Base-by-base conservation (phyloP, 2,113 vertebrate genomes). In the Chlorodrepanis virens region DNA sequence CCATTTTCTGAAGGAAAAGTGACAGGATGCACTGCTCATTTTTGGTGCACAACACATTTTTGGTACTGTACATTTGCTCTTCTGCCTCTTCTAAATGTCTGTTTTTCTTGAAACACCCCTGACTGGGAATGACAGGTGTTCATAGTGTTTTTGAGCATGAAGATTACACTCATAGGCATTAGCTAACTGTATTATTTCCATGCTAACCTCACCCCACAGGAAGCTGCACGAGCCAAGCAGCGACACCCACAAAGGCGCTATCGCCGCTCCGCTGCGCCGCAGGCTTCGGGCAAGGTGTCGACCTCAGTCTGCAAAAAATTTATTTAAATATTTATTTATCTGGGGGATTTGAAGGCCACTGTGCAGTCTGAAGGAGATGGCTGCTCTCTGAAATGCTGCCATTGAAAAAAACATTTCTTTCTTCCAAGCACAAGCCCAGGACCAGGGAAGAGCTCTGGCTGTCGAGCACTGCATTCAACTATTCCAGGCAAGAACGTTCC, bases 261-360 rank as follows among this genome's bases (percentile, higher is more conserved):
- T 72, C 0, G 0, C 77, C 1, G 12, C 64, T 40, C 45, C 0
- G 22, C 76, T 33, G 10, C 0, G 1, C 69, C 14, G 2, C 0
- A 1, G 68, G 29, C 40, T n/a, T 45, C 6, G 6, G 11, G 8
- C 0, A 72, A 89, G 93, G 87, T 67, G 86, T 44, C 29, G 93
- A 90, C 79, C 79, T 67, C 12, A 35, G 61, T 1, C 78, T 91
- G 85, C n/a, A 27, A 33, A 42, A 6, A 33, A 17, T 13, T 15
- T 24, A 9, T 19, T 90, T 56, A 57, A 54, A 29, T 29, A 35
- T 37, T 37, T 37, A 19, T 39, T 60, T 39, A 18, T 60, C 0
- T 45, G 59, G 59, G 42, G 67, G 60, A 21, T 19, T 78, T 28
- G 50, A 75, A 76, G 70, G 56, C 39, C 65, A 44, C n/a, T 0